Conservation (phyloP, 1,140 invertebrate species). For the Caenorhabditis briggsae region DNA sequence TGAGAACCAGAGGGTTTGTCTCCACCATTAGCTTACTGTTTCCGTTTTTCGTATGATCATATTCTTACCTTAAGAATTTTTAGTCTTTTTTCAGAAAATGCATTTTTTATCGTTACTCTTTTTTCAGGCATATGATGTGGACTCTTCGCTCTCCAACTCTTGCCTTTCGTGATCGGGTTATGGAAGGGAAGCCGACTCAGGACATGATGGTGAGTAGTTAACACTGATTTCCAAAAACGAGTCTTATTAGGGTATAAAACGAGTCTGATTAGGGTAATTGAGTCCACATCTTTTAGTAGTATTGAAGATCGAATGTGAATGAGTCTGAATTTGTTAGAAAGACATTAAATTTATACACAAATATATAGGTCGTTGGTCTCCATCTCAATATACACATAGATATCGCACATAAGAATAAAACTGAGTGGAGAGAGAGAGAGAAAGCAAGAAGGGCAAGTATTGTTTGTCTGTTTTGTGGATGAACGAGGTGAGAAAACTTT, state of each 20-base stretch:
- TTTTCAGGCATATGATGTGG: conserved; percentile 66
- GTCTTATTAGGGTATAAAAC: too few relatives aligned
- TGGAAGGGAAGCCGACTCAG: conserved; percentile 63
- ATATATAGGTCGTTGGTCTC: background rate
- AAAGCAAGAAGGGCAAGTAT: background rate
- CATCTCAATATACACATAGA: background rate
- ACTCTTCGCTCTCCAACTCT: conserved; percentile 63
- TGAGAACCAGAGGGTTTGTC: too few relatives aligned
- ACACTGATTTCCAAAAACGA: too few relatives aligned
- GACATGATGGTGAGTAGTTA: conserved; percentile 61
- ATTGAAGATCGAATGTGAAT: too few relatives aligned
- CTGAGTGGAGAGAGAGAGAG: background rate
- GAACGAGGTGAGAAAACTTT: conserved; percentile 32
- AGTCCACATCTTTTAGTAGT: too few relatives aligned
- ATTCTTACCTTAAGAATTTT: too few relatives aligned
- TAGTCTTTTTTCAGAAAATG: background rate
- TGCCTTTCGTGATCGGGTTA: conserved; percentile 46
- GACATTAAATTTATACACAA: background rate
- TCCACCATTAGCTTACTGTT: too few relatives aligned
- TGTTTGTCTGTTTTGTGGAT: conserved; percentile 39
- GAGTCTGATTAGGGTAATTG: too few relatives aligned
- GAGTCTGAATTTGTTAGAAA: background rate
- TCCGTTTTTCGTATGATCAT: too few relatives aligned
- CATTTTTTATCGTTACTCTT: background rate
- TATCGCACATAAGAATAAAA: conserved; percentile 19